Base-by-base conservation (phyloP, 2,797 vertebrate species). In the Pseudotriccus pelzelni region DNA sequence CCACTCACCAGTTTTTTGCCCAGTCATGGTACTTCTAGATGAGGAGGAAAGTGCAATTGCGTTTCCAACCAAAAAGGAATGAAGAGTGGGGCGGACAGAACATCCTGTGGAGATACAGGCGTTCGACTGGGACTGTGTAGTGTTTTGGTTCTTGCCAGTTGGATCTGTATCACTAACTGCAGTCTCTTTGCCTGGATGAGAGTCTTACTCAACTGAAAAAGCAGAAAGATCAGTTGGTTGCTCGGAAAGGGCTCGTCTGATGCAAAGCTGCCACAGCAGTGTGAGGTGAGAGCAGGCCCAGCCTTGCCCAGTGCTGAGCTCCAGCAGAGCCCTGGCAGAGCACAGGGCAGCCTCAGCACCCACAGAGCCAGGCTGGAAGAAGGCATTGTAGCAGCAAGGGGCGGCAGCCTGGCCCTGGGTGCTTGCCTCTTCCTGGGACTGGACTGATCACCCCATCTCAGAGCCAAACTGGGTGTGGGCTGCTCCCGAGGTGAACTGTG, bases 181-280 rank as follows among this genome's bases (percentile, higher is more conserved):
- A 85, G 46, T 94, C 95, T 91, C 90, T 97, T 96, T 94, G 81
- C 89, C 94, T 62, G 94, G 93, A 87, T 92, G 95, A 97, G 93
- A 69, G 67, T 81, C 68, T 82, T 46, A 63, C 21, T 74, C 18
- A 56, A 43, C 44, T 9, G 37, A 56, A 74, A 53, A 91, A 94
- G 74, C 73, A 90, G 85, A 55, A 87, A 89, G 68, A 72, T 87
- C 41, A 62, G 56, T 83, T 10, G 5, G 18, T 72, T 90, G 73
- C 96, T 96, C 39, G 5, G 80, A 80, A 88, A 69, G 94, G 84
- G 78, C 91, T 93, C 4, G 0, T 92, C 75, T 75, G 64, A 47
- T 88, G 79, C 52, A n/a, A 41, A 86, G 90, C 62, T 82, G 28
- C 55, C 11, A 55, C 64, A 74, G 75, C 62, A 63, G 12, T 2